Percentiles rank a stretch among this genome's conserved stretches.
These are phyloP conservation scores for Drosophila lacteicornis DNA, from an alignment of 1,140 invertebrate genomes.

Conservation along the genomic window DNA sequence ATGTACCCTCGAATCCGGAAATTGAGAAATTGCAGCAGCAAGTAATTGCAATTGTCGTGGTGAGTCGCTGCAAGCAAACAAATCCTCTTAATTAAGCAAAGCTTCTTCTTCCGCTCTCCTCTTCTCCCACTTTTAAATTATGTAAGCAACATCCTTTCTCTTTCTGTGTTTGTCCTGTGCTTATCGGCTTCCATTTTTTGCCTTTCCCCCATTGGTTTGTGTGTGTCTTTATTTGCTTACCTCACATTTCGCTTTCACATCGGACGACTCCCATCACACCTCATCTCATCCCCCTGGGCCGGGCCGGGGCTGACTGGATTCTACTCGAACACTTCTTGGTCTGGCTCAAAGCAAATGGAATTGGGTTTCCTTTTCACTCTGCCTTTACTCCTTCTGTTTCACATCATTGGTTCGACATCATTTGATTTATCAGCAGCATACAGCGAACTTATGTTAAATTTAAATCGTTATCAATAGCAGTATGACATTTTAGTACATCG, in stretches of 20 bases:
- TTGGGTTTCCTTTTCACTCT: slow-evolving; percentile 46
- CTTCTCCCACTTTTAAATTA: slow-evolving; percentile 11
- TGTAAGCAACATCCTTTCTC: slow-evolving; percentile 15
- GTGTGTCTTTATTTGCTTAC: slow-evolving; percentile 45
- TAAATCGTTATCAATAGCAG: slow-evolving; percentile 14
- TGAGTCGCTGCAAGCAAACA: slow-evolving; percentile 60
- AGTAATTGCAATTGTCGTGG: slow-evolving; percentile 84
- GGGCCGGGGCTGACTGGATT: slow-evolving; percentile 18
- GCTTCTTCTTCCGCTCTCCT: slow-evolving; percentile 20
- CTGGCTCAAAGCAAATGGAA: slow-evolving; percentile 50
- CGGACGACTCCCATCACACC: slow-evolving; percentile 33
- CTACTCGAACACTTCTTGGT: slow-evolving; percentile 58
- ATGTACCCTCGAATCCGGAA: slow-evolving; percentile 82
- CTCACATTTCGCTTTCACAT: slow-evolving; percentile 47
- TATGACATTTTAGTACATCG: background rate
- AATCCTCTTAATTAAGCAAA: slow-evolving; percentile 48
- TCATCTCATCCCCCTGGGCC: slow-evolving; percentile 10
- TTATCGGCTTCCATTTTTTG: slow-evolving; percentile 14
- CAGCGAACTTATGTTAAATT: slow-evolving; percentile 19
- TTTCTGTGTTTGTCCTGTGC: slow-evolving; percentile 19
- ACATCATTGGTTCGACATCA: slow-evolving; percentile 37
- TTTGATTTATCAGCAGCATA: slow-evolving; percentile 39
- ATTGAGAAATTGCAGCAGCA: slow-evolving; percentile 83
- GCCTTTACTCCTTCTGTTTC: slow-evolving; percentile 17
- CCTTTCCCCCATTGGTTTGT: slow-evolving; percentile 10